Evolutionary conservation across 2,888 invertebrate genomes (phyloP).

Genomic region (Drosophila tanythrix): DNA sequence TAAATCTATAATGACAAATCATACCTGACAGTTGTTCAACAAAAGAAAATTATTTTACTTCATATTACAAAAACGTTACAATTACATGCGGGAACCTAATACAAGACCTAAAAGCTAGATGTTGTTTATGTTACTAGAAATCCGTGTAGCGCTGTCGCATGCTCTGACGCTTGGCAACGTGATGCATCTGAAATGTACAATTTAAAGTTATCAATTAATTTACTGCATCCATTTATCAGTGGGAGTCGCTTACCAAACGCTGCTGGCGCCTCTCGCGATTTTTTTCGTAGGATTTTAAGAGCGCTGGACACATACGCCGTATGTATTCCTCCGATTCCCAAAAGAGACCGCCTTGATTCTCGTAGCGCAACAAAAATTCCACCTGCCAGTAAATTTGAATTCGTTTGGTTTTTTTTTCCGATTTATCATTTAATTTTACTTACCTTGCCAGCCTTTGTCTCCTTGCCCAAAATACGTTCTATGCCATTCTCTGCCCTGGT

Average conservation of each 20-base stretch:
- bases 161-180: slow-evolving; percentile 80
- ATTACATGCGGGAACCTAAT: slow-evolving; percentile 67
- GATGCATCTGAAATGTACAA: slow-evolving; percentile 71
- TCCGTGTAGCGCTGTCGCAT: slow-evolving; percentile 80
- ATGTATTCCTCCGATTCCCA: slow-evolving; percentile 81
- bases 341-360: slow-evolving; percentile 71
- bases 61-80: slow-evolving; percentile 76
- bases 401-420: neutral
- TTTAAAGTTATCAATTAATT: neutral
- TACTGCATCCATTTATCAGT: neutral
- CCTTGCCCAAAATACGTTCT: slow-evolving; percentile 77
- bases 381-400: slow-evolving; percentile 53
- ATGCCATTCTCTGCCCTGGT: slow-evolving; percentile 80
- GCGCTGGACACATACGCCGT: slow-evolving; percentile 71
- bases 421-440: neutral
- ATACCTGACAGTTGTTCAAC: slow-evolving; percentile 55
- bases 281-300: slow-evolving; percentile 76
- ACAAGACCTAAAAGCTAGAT: slow-evolving; percentile 59
- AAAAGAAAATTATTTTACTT: slow-evolving; percentile 77
- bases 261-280: slow-evolving; percentile 77
- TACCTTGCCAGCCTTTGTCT: slow-evolving; percentile 78
- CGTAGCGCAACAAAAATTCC: slow-evolving; percentile 77
- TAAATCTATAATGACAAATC: neutral
- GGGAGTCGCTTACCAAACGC: slow-evolving; percentile 67
- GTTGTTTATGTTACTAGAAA: slow-evolving; percentile 63